Percentiles rank a stretch among this genome's conserved stretches.
phyloP scores from a whole-genome alignment of 2,888 invertebrate genomes.

The Emmelina monodactyla region DNA sequence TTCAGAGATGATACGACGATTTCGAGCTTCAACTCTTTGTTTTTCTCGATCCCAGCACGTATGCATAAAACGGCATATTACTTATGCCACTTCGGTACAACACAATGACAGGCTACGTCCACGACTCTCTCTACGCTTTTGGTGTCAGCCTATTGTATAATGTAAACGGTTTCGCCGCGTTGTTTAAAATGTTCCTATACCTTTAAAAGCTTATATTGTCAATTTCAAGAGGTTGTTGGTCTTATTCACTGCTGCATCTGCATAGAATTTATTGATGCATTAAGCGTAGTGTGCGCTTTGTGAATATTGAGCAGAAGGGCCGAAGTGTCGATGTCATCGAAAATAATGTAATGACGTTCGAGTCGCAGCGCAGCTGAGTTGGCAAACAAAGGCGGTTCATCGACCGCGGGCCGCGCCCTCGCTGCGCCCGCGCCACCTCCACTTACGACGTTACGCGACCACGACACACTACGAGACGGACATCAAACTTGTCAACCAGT shows the following conservation, averaged over 20 bases:
- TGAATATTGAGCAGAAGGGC: neutral
- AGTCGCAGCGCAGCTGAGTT: conserved; percentile 50
- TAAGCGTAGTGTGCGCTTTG: neutral
- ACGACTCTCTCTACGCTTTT: conserved; percentile 39
- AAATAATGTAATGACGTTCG: conserved; percentile 41
- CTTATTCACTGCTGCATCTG: no score
- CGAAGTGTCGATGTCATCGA: conserved; percentile 27
- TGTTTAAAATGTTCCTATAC: conserved; percentile 11
- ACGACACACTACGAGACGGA: no score
- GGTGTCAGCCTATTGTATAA: conserved; percentile 35
- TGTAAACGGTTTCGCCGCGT: conserved; percentile 29
- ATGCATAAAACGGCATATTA: conserved; percentile 25
- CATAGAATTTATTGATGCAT: no score
- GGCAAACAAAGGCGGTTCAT: conserved; percentile 64
- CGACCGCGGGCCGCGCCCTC: conserved; percentile 55
- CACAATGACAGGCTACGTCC: conserved; percentile 16
- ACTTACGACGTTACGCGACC: conserved; percentile 43
- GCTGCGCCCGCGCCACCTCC: conserved; percentile 35
- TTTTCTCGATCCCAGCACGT: conserved; percentile 14
- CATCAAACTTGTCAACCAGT: no score
- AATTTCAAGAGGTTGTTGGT: no score
- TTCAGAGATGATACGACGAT: conserved; percentile 7
- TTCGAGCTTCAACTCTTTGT: conserved; percentile 15
- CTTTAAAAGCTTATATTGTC: neutral
- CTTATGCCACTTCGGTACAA: conserved; percentile 23